phyloP scores from a whole-genome alignment of 2,797 vertebrate species.

The Tangara arthus region DNA sequence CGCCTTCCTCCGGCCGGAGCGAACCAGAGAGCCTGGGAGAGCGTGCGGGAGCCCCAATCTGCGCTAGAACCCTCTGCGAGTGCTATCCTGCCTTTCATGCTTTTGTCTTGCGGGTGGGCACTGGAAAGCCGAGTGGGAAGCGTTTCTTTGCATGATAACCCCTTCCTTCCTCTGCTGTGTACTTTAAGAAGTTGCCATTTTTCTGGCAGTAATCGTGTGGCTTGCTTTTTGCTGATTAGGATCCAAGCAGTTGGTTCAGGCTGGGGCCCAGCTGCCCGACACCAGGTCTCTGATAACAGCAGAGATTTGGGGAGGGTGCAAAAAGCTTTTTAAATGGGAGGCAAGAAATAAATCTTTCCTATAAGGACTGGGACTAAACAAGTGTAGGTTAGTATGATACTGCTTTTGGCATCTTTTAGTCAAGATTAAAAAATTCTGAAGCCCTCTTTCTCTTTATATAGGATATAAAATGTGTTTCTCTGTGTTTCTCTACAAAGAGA shows the following conservation, averaged over 20 bases:
- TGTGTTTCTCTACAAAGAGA: background rate
- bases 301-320: background rate
- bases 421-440: background rate
- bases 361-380: background rate
- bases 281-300: background rate
- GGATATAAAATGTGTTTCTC: background rate
- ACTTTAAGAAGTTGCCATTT: background rate
- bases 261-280: background rate
- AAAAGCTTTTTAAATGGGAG: background rate
- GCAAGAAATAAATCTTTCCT: background rate
- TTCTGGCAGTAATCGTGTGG: background rate
- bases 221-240: background rate
- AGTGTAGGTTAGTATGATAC: background rate
- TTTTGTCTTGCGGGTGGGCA: background rate
- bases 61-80: fast-evolving
- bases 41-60: fast-evolving
- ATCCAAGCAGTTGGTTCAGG: background rate
- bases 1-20: background rate
- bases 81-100: fast-evolving
- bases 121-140: background rate
- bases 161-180: background rate
- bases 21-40: fast-evolving
- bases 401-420: background rate
- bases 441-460: background rate
- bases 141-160: background rate